Evolutionary conservation across 2,113 vertebrate genomes (phyloP).

Genomic region (Chiloscyllium plagiosum): DNA sequence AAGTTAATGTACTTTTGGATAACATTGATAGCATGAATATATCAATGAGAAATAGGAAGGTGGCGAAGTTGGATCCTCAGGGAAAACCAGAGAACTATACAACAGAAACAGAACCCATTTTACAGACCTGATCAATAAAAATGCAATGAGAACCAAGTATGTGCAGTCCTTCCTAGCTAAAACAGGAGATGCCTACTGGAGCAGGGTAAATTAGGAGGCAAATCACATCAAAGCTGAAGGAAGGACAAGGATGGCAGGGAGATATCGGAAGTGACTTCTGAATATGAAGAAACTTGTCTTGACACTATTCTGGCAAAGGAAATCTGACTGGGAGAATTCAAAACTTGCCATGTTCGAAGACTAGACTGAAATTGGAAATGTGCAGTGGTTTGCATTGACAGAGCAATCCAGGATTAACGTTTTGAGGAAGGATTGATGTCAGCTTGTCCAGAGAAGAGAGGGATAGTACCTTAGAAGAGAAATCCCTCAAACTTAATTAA

Average conservation of each 20-base stretch:
- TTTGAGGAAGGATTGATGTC: not conserved
- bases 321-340: not conserved
- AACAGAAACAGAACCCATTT: not conserved
- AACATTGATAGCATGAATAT: no score
- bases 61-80: not conserved
- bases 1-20: no score
- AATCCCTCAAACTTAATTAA: not conserved
- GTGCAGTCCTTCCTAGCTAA: not conserved
- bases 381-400: not conserved
- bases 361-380: not conserved
- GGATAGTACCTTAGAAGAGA: not conserved
- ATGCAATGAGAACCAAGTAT: no score
- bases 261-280: not conserved
- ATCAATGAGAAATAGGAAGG: not conserved
- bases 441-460: not conserved
- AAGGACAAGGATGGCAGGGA: not conserved
- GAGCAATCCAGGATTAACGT: not conserved
- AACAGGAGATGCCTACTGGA: not conserved
- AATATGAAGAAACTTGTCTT: not conserved
- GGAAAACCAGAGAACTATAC: not conserved
- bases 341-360: not conserved
- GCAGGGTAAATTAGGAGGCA: not conserved
- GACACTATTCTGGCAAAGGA: not conserved
- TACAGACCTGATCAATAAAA: not conserved
- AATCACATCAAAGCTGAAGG: not conserved